Evolutionary conservation across 2,797 vertebrate genomes (phyloP).

Genomic region (Halcyon leucocephala): DNA sequence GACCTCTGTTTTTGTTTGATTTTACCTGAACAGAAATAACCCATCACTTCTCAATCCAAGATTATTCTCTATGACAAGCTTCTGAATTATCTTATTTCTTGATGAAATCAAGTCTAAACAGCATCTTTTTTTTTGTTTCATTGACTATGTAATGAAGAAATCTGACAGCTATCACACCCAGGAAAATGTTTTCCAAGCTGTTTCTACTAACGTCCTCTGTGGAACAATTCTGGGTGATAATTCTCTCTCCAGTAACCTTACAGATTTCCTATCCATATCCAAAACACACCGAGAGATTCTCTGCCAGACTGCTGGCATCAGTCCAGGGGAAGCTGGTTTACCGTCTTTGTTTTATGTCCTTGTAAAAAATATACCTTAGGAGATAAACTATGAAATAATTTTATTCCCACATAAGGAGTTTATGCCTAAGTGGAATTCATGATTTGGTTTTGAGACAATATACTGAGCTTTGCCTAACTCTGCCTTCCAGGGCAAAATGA

Average conservation of each 20-base stretch:
- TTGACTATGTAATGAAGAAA: background rate
- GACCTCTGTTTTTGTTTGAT: background rate
- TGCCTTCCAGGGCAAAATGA: background rate
- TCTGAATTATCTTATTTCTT: background rate
- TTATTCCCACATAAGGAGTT: background rate
- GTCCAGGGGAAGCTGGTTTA: background rate
- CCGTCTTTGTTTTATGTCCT: background rate
- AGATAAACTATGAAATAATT: conserved; percentile 19
- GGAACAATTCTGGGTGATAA: background rate
- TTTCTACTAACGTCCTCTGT: background rate
- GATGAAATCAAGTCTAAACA: background rate
- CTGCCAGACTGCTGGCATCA: background rate
- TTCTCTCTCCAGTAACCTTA: background rate
- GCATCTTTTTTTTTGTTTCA: background rate
- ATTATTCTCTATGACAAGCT: background rate
- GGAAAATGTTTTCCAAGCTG: background rate
- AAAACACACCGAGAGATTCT: background rate
- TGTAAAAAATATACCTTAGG: background rate
- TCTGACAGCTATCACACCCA: background rate
- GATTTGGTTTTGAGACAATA: background rate
- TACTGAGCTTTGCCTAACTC: background rate
- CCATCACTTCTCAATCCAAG: background rate
- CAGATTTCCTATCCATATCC: background rate
- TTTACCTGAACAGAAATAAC: background rate
- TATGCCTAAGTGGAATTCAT: background rate